These are phyloP conservation scores for Canis aureus DNA, from an alignment of 2,113 vertebrate species.

Conservation along the genomic window DNA sequence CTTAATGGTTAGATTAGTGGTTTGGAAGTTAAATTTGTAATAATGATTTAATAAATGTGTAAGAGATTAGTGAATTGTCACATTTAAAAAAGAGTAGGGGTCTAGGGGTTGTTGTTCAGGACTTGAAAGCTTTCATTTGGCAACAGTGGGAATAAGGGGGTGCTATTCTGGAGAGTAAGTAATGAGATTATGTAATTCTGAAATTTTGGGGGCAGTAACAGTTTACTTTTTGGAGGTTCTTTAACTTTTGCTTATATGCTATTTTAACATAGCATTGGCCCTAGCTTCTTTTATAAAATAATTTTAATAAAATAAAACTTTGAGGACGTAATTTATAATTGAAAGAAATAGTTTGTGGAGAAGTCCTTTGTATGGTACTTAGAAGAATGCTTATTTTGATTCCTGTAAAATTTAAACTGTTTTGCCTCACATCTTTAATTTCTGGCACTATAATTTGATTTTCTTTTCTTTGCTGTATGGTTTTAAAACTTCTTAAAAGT, in stretches of 20 bases:
- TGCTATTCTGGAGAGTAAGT: not conserved
- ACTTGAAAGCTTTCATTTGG: not conserved
- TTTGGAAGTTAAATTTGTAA: not conserved
- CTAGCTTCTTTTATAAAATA: slow-evolving; percentile 3
- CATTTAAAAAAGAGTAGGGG: not conserved
- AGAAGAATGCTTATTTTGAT: slow-evolving; percentile 12
- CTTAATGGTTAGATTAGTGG: not conserved
- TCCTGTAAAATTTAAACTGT: not conserved
- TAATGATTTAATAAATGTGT: not conserved
- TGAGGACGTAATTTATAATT: slow-evolving; percentile 48
- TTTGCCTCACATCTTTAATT: not conserved
- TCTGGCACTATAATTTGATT: not conserved
- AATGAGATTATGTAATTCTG: not conserved
- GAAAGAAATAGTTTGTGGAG: not conserved
- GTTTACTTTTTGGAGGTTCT: not conserved
- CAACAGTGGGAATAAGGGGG: not conserved
- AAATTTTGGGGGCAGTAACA: not conserved
- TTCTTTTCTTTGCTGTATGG: slow-evolving; percentile 31
- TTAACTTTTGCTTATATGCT: not conserved
- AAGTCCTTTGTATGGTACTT: not conserved
- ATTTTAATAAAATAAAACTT: slow-evolving; percentile 12
- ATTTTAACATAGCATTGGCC: not conserved
- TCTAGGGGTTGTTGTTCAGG: not conserved
- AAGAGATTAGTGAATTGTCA: not conserved
- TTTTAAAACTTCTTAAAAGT: slow-evolving; percentile 58